These are phyloP conservation scores for Atrina japonica DNA, from an alignment of 2,888 invertebrate genomes.

Conservation along the genomic window DNA sequence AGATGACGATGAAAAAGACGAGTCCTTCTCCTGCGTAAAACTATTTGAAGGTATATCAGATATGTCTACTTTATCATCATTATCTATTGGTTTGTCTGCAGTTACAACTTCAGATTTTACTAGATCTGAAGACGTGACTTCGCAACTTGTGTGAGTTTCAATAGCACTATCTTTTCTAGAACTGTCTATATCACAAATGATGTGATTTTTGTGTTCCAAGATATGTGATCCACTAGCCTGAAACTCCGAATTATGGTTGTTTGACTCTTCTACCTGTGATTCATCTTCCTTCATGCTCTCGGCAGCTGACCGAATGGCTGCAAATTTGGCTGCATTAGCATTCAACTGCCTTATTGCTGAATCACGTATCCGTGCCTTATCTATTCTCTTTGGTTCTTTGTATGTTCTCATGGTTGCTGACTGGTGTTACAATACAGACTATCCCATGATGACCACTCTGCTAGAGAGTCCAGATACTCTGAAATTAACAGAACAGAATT, in stretches of 20 bases:
- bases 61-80: background rate
- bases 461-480: background rate
- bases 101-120: background rate
- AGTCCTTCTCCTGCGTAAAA: slow-evolving; percentile 15
- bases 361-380: slow-evolving; percentile 37
- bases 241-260: background rate
- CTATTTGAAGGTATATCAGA: background rate
- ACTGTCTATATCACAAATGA: slow-evolving; percentile 2
- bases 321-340: slow-evolving; percentile 29
- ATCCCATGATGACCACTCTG: slow-evolving; percentile 24
- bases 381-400: slow-evolving; percentile 46
- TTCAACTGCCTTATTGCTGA: slow-evolving; percentile 30
- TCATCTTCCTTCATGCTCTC: slow-evolving; percentile 23
- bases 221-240: slow-evolving; percentile 2
- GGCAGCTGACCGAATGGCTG: slow-evolving; percentile 27
- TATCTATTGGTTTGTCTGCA: background rate
- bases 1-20: slow-evolving; percentile 25
- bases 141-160: slow-evolving; percentile 4
- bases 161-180: background rate
- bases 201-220: slow-evolving; percentile 5
- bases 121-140: slow-evolving; percentile 1
- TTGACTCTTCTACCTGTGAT: background rate
- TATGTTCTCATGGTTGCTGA: slow-evolving; percentile 39
- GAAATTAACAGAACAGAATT: slow-evolving; percentile 5
- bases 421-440: background rate